Percentiles rank a stretch among this genome's conserved stretches.
Evolutionary conservation across 35 echinoderm and acorn worm genomes (phyloP).

Genomic region (Ophiothrix spiculata): DNA sequence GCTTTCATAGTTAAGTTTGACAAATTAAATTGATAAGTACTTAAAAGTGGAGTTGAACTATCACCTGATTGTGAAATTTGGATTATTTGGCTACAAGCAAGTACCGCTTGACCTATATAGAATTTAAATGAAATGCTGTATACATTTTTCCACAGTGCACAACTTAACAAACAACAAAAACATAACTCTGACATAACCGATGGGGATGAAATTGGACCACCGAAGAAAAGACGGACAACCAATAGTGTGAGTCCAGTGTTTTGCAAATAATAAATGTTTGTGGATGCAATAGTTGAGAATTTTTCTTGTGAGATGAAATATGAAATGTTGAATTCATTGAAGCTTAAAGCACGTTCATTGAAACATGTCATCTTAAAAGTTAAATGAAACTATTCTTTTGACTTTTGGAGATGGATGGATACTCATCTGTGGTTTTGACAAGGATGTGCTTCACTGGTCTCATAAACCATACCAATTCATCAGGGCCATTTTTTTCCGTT

Average conservation of each 20-base stretch:
- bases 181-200: conserved; percentile 13
- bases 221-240: conserved; percentile 46
- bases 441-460: no score
- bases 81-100: neutral
- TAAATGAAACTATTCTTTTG: no score
- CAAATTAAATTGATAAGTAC: neutral
- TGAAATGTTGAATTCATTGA: neutral
- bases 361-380: neutral
- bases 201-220: conserved; percentile 22
- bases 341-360: neutral
- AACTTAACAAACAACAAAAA: conserved; percentile 42
- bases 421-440: no score
- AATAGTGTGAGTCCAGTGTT: conserved; percentile 27
- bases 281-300: no score
- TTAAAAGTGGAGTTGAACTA: neutral
- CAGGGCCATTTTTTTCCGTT: no score
- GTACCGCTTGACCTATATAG: neutral
- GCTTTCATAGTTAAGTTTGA: neutral
- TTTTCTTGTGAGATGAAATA: neutral
- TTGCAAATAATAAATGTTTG: neutral
- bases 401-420: no score
- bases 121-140: neutral
- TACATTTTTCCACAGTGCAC: neutral
- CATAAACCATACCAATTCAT: no score
- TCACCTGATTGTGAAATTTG: neutral